Conservation (phyloP, 2,797 vertebrate species). For the Anabas testudineus region DNA sequence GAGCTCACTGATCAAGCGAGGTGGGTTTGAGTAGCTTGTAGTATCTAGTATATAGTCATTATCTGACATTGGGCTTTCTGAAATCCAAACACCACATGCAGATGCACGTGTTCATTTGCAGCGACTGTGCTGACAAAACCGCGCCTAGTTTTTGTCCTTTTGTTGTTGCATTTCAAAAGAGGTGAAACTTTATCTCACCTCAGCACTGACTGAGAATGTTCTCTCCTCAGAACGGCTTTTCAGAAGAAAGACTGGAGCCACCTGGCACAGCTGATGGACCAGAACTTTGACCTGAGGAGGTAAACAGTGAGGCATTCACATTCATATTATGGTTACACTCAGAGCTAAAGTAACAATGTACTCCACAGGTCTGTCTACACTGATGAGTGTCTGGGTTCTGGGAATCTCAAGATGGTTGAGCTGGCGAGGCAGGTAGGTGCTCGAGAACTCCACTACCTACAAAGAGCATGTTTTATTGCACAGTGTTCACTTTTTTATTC, state of each 20-base stretch:
- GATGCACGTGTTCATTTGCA: not conserved
- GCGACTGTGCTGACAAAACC: not conserved
- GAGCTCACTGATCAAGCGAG: constrained; percentile 86
- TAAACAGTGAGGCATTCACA: constrained; percentile 36
- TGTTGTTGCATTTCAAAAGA: not conserved
- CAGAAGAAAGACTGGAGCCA: constrained; percentile 78
- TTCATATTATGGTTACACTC: not conserved
- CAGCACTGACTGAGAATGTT: constrained; percentile 2
- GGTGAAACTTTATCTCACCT: not conserved
- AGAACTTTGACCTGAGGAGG: constrained; percentile 87
- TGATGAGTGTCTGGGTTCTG: constrained; percentile 85
- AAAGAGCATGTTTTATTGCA: constrained; percentile 4
- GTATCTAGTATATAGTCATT: not conserved
- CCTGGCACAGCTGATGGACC: constrained; percentile 86
- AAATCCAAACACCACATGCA: no score
- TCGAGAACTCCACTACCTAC: not conserved
- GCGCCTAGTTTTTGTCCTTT: not conserved
- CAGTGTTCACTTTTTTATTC: not conserved
- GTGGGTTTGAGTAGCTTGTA: constrained; percentile 63
- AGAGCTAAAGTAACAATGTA: not conserved
- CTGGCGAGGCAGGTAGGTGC: constrained; percentile 83
- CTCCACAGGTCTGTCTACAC: constrained; percentile 84
- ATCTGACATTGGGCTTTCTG: not conserved
- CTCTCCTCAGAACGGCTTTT: constrained; percentile 71
- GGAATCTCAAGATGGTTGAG: constrained; percentile 87